Evolutionary conservation across 2,888 invertebrate genomes (phyloP), one percentile per base, ranked within the genome.

Genomic region (Drosophila differens): DNA sequence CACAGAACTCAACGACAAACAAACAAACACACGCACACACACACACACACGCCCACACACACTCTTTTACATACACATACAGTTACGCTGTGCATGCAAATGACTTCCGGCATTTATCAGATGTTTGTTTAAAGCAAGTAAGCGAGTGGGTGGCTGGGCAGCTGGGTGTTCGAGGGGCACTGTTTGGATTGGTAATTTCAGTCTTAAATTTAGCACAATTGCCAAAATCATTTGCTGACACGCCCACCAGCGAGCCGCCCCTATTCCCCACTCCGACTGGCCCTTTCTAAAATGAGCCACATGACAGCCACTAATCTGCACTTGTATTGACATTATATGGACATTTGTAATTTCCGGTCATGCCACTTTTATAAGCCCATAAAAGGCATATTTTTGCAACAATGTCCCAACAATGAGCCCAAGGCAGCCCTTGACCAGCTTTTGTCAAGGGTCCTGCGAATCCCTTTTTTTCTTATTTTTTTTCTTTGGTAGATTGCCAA

Each of bases 291-390:
- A 90, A 89, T 76, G 76, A 77, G 80, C 89, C 91, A 84, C 88
- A 87, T 76, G 89, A 84, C 87, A 89, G 82, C 82, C 89, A 90
- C 89, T 90, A 90, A 90, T 90, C 86, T 89, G 74, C 75, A 86
- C 89, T 82, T 86, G 87, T 89, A 90, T 82, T 89, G 90, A 90
- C 86, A 89, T 89, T 91, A 91, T 82, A 82, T 91, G 90, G 88
- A 87, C 90, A 89, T 91, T 87, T 87, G 88, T 87, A 87, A 87
- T 87, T 89, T 87, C 91, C 91, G 91, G 91, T 63, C 68, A 74
- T 79, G 89, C 84, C 89, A 74, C 89, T 86, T 86, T 90, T 86
- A 89, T 89, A 89, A 88, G 78, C 79, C 74, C 89, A 85, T 89
- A 85, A 85, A 85, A 77, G 86, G 74, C 87, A 89, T 25, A 85